Percentiles rank a stretch among this genome's conserved stretches.
phyloP scores from a whole-genome alignment of 2,888 invertebrate species.

The Germaria angustata region DNA sequence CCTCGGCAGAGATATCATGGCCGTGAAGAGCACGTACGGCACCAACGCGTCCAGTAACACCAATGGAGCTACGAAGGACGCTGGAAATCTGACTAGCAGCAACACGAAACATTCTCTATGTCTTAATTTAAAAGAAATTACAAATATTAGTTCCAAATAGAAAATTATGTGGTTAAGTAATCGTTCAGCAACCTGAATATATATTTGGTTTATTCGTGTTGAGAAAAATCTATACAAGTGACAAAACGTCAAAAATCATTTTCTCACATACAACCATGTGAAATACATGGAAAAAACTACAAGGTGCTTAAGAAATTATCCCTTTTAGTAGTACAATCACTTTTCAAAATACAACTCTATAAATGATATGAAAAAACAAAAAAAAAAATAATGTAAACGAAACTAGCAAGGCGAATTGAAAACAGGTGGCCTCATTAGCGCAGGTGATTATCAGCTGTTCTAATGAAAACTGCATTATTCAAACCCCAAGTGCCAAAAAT shows the following conservation, averaged over 20 bases:
- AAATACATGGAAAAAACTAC: neutral
- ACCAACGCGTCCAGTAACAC: conserved; percentile 73
- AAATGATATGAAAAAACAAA: neutral
- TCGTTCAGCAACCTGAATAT: conserved; percentile 58
- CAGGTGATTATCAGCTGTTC: no score
- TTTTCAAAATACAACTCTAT: neutral
- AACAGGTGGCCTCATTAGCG: no score
- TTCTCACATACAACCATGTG: neutral
- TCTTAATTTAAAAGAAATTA: conserved; percentile 8
- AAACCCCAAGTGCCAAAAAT: no score
- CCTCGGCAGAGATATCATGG: conserved; percentile 88
- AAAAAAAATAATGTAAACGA: no score
- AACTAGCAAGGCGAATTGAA: no score
- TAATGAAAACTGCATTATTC: no score
- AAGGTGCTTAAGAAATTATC: neutral
- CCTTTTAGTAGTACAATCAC: no score
- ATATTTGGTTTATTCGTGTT: conserved; percentile 41
- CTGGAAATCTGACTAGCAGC: conserved; percentile 80
- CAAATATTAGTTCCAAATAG: conserved; percentile 24
- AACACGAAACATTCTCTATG: conserved; percentile 81
- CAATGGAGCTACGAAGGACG: conserved; percentile 76
- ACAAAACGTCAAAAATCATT: neutral
- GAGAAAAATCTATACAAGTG: conserved; percentile 41
- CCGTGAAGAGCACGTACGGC: conserved; percentile 80
- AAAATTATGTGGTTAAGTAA: conserved; percentile 68